phyloP scores from a whole-genome alignment of 2,797 vertebrate species.

The Sardinella longiceps region DNA sequence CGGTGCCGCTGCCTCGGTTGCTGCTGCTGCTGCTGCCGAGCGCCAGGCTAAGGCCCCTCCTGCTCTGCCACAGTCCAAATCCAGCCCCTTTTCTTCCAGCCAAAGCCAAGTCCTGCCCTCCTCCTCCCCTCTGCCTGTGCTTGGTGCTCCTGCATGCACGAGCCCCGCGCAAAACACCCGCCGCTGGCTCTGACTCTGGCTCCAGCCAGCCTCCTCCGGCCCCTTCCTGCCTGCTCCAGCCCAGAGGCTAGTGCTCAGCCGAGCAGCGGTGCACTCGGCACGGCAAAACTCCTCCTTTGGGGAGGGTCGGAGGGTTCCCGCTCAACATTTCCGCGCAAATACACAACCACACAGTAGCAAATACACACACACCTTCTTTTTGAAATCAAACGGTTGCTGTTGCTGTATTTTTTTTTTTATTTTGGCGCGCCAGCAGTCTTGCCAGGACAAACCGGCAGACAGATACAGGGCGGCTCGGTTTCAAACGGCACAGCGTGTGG shows the following conservation, averaged over 20 bases:
- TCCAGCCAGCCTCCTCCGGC: neutral
- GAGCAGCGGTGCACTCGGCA: neutral
- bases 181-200: constrained; percentile 6
- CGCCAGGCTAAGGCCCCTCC: constrained; percentile 32
- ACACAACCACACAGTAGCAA: constrained; percentile 1
- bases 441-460: neutral
- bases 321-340: constrained; percentile 53
- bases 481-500: neutral
- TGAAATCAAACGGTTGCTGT: neutral
- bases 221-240: constrained; percentile 52
- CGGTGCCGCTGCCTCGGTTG: constrained; percentile 43
- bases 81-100: constrained; percentile 3
- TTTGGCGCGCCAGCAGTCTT: neutral
- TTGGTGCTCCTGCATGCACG: constrained; percentile 24
- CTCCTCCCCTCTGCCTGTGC: neutral
- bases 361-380: neutral
- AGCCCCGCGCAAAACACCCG: neutral
- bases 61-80: constrained; percentile 27
- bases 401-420: no score
- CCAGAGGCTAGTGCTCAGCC: neutral
- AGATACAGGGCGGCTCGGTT: neutral
- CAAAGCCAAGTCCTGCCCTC: constrained; percentile 25
- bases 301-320: constrained; percentile 61
- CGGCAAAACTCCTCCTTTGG: constrained; percentile 54
- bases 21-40: constrained; percentile 40